Evolutionary conservation across 2,113 vertebrate genomes (phyloP).

Genomic region (Orthonyx spaldingii): DNA sequence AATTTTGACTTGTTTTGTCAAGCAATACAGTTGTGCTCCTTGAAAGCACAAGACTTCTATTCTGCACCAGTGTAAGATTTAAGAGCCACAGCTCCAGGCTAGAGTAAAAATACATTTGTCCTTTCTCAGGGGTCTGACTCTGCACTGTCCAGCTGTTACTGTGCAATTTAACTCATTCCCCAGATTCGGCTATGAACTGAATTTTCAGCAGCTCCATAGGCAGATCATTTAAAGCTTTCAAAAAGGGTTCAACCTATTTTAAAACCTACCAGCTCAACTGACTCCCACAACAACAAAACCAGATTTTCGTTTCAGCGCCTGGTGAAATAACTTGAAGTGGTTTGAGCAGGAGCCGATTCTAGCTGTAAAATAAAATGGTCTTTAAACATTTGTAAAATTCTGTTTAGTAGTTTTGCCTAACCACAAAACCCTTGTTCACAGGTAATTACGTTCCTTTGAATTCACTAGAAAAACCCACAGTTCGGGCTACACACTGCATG

Average conservation of each 20-base stretch:
- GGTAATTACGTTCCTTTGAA: background rate
- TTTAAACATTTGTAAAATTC: background rate
- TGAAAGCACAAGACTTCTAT: background rate
- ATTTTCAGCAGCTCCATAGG: background rate
- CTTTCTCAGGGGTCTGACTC: background rate
- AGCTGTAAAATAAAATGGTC: background rate
- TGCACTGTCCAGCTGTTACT: background rate
- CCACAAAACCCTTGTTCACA: background rate
- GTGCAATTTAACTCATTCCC: background rate
- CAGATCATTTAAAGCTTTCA: background rate
- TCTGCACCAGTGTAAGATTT: background rate
- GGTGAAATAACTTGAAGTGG: background rate
- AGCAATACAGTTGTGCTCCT: background rate
- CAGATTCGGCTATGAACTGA: background rate
- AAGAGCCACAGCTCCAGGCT: background rate
- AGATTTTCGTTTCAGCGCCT: conserved; percentile 32
- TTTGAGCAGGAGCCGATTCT: background rate
- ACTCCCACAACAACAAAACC: background rate
- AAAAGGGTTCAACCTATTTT: background rate
- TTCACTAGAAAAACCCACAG: background rate
- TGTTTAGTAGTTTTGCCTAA: background rate
- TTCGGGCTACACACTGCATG: background rate
- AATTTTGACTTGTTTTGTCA: conserved; percentile 37
- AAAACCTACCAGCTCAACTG: background rate
- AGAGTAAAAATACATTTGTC: background rate